phyloP scores from a whole-genome alignment of 2,888 invertebrate genomes.

The Amphipyra tragopoginis region DNA sequence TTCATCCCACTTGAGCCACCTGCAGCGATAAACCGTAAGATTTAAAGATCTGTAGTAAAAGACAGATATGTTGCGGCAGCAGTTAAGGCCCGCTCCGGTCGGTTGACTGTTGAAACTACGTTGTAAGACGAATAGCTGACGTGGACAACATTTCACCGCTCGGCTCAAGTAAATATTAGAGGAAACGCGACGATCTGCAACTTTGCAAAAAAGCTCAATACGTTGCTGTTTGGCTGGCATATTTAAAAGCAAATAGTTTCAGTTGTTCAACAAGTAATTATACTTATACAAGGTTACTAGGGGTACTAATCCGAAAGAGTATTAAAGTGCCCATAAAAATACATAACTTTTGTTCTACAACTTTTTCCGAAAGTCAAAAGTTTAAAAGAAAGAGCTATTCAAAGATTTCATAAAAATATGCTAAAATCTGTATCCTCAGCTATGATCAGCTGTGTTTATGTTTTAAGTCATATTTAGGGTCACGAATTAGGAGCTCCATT shows the following conservation, averaged over 20 bases:
- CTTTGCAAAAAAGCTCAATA: background rate
- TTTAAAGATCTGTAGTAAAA: constrained; percentile 40
- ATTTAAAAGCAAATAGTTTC: background rate
- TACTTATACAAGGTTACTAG: too few species aligned
- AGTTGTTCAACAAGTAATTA: too few species aligned
- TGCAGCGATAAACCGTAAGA: constrained; percentile 36
- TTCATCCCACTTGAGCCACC: constrained; percentile 27
- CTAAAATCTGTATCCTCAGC: too few species aligned
- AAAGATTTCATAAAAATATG: too few species aligned
- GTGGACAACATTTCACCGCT: background rate
- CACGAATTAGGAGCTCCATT: too few species aligned
- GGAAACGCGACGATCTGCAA: background rate
- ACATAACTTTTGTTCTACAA: too few species aligned
- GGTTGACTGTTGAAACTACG: constrained; percentile 4
- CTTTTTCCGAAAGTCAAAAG: too few species aligned
- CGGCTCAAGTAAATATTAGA: constrained; percentile 1
- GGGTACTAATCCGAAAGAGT: too few species aligned
- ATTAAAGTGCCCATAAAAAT: too few species aligned
- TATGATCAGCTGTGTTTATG: too few species aligned
- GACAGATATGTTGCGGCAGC: constrained; percentile 28
- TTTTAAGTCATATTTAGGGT: too few species aligned
- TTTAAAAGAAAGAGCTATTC: too few species aligned
- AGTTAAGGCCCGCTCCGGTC: background rate
- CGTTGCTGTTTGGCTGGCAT: background rate
- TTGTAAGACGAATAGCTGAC: constrained; percentile 21